A percentile compares a stretch with the other conserved stretches of the same genome.
phyloP scores from a whole-genome alignment of 2,888 invertebrate species.

The Periphyllus acericola region DNA sequence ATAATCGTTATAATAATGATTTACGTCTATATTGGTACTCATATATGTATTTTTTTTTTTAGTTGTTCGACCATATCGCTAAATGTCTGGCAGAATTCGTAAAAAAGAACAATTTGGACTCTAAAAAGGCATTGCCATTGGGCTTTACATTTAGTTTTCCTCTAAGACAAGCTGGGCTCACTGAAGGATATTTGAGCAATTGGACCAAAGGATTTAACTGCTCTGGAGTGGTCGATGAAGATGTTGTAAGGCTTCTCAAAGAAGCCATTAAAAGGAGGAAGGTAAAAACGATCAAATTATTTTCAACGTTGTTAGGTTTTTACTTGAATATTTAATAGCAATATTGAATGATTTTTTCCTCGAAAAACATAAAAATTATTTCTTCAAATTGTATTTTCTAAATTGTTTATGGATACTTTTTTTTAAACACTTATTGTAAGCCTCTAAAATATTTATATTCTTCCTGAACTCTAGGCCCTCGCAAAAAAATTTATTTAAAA shows the following conservation, averaged over 20 bases:
- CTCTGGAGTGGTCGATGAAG: conserved; percentile 75
- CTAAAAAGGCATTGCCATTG: conserved; percentile 72
- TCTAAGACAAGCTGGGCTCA: conserved; percentile 79
- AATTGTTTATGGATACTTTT: too few species aligned
- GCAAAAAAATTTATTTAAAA: too few species aligned
- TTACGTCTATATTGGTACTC: background rate
- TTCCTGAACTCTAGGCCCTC: too few species aligned
- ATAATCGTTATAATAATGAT: background rate
- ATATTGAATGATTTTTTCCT: too few species aligned
- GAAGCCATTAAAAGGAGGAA: conserved; percentile 65
- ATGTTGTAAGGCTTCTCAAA: conserved; percentile 77
- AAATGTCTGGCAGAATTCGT: conserved; percentile 71
- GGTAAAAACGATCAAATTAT: conserved; percentile 11
- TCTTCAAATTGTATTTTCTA: too few species aligned
- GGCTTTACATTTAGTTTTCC: conserved; percentile 90
- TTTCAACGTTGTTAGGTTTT: background rate
- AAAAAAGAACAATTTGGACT: conserved; percentile 63
- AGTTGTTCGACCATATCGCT: conserved; percentile 74
- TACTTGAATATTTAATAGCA: background rate
- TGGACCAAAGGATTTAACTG: conserved; percentile 88
- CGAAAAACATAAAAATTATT: too few species aligned
- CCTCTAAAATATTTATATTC: too few species aligned
- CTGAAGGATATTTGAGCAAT: conserved; percentile 78
- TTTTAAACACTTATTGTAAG: background rate
- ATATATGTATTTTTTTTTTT: conserved; percentile 63